Base-by-base conservation (phyloP, 2,797 vertebrate species). In the Phrynocephalus vlangalii region DNA sequence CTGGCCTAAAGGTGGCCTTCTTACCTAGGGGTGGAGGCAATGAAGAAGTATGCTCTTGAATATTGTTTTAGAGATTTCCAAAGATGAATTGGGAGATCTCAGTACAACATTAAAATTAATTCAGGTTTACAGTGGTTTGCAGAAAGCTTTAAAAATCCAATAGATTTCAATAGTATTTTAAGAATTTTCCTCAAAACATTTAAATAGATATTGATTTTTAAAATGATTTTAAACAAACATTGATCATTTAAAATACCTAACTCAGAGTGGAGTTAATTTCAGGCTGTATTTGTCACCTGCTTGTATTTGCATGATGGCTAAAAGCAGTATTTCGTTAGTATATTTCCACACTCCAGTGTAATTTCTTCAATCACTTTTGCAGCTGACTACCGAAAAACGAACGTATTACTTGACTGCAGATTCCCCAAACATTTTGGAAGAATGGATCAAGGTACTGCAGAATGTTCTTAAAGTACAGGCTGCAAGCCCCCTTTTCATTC, bases 341-440 rank as follows among this genome's bases (percentile, higher is more conserved):
- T 33, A 75, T 87, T 88, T 38, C 44, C 84, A 81, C 80, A 91
- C 82, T 84, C 92, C n/a, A 94, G 44, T 20, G 60, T 28, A 90
- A 22, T 88, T 80, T 89, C 91, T 90, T 90, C 67, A 88, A 18
- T 87, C 26, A 22, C 89, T 93, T 38, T 63, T 56, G 24, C 18
- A 99, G 99, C 93, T 99, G 78, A 97, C 97, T 91, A 99, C 98
- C 26, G 98, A 98, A 93, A 99, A 99, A 92, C 97, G 97, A 30
- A 97, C 98, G 0, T 98, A 97, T 95, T 98, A 98, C 95, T 97
- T 99, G 95, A 98, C 98, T 90, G 99, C 99, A 1, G 99, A 99
- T 94, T 99, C 99, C 87, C 99, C 99, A 20, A 99, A 99, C 94
- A 97, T 99, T 89, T 96, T 99, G 92, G 99, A 99, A 84, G 99